A percentile compares a stretch with the other conserved stretches of the same genome.
Evolutionary conservation across 2,113 vertebrate genomes (phyloP).

Genomic region (Sciurus niger): DNA sequence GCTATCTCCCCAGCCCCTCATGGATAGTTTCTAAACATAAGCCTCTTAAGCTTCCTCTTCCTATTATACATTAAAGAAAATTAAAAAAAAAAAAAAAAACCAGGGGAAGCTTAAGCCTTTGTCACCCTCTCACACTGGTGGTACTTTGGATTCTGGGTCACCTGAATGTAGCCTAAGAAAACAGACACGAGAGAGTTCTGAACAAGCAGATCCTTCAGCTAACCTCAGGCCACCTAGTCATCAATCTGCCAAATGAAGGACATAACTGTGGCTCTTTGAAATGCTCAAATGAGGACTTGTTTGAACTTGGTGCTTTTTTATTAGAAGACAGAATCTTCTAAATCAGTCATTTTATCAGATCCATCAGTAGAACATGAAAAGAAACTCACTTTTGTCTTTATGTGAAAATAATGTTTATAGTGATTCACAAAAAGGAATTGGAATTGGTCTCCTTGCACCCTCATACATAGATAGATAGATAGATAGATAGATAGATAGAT

Average conservation of each 20-base stretch:
- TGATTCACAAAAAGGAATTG: background rate
- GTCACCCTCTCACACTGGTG: background rate
- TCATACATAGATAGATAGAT: background rate
- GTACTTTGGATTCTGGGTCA: background rate
- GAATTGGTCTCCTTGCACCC: background rate
- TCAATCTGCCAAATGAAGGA: background rate
- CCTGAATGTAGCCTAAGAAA: background rate
- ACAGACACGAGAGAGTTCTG: background rate
- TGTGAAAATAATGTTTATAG: background rate
- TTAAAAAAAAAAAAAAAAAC: background rate
- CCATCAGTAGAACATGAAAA: background rate
- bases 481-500: background rate
- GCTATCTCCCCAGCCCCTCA: too few species aligned
- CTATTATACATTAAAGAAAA: background rate
- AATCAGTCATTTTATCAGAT: background rate
- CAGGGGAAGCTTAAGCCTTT: background rate
- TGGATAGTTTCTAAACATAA: background rate
- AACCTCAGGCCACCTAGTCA: background rate
- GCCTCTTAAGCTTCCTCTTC: background rate
- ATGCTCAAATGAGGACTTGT: background rate
- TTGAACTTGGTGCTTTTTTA: background rate
- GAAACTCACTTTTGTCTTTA: conserved; percentile 20
- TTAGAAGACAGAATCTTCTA: background rate
- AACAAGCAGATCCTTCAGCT: background rate
- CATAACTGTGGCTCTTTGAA: background rate